Evolutionary conservation across 2,113 vertebrate genomes (phyloP).

Genomic region (Myiopsitta monachus): DNA sequence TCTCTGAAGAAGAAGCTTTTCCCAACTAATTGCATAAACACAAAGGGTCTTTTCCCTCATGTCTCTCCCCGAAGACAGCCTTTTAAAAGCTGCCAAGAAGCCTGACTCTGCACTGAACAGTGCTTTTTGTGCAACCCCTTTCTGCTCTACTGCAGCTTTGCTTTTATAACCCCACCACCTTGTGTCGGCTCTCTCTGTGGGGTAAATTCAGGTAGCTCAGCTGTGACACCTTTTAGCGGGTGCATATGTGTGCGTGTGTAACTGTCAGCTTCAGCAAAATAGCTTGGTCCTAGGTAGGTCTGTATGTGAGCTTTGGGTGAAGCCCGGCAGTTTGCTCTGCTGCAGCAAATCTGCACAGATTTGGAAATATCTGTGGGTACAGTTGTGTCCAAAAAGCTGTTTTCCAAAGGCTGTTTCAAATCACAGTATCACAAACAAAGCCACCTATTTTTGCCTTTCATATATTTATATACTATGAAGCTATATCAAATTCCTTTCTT

Average conservation of each 20-base stretch:
- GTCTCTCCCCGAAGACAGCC: neutral
- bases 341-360: accelerated
- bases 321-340: neutral
- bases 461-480: neutral
- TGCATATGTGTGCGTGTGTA: accelerated
- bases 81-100: neutral
- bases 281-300: neutral
- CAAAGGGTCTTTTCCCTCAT: neutral
- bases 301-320: neutral
- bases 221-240: neutral
- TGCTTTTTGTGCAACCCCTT: neutral
- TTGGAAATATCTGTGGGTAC: neutral
- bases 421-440: neutral
- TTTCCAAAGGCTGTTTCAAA: neutral
- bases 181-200: accelerated
- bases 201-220: neutral
- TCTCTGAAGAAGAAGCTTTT: neutral
- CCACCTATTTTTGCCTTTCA: neutral
- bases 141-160: neutral
- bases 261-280: neutral
- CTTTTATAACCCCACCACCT: neutral
- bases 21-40: neutral
- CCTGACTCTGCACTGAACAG: neutral
- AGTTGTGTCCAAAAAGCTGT: accelerated
- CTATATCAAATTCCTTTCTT: neutral